Conservation (phyloP, 2,888 invertebrate genomes). For the Sepioteuthis lessoniana region DNA sequence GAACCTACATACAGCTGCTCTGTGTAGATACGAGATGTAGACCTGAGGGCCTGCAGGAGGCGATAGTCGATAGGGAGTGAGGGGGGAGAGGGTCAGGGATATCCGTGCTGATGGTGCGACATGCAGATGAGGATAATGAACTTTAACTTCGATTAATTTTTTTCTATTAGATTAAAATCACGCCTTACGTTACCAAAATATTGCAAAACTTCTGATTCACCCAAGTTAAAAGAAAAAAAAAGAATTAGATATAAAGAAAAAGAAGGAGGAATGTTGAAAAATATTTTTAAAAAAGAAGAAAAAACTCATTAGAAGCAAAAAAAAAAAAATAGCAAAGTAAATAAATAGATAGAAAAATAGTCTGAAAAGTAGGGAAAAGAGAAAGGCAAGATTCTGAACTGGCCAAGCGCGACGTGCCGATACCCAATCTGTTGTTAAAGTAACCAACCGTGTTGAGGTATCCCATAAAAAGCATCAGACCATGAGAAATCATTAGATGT, state of each 20-base stretch:
- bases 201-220: no score
- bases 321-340: background rate
- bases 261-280: background rate
- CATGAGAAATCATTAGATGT: background rate
- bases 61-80: no score
- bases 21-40: no score
- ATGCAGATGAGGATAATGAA: no score
- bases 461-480: background rate
- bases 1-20: no score
- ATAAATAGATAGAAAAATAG: background rate
- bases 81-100: no score
- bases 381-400: background rate
- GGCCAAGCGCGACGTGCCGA: background rate
- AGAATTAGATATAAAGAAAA: background rate
- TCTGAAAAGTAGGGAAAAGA: background rate
- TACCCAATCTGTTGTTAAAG: background rate
- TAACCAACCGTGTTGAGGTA: background rate
- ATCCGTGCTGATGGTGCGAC: no score
- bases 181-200: no score
- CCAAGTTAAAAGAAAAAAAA: background rate
- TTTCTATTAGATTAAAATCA: no score
- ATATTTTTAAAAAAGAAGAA: background rate
- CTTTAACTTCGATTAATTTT: no score
- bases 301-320: background rate
- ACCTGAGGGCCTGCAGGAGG: no score